Conservation (phyloP, 2,888 invertebrate species). For the Thyatira batis region DNA sequence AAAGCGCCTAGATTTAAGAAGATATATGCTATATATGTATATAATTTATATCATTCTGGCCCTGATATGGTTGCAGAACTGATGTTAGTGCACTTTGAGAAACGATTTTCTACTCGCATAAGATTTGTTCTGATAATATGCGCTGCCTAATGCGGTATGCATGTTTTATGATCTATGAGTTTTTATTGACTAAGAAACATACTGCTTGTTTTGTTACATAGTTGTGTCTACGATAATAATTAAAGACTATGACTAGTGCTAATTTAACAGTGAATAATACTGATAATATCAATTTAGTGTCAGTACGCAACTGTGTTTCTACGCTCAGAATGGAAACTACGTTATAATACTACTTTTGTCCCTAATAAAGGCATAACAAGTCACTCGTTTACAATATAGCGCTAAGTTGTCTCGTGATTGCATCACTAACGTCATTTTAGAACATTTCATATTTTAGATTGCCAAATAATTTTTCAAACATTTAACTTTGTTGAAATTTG, state of each 20-base stretch:
- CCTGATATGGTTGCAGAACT: no score
- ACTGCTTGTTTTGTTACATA: neutral
- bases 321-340: neutral
- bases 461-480: neutral
- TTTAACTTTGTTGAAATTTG: neutral
- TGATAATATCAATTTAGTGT: neutral
- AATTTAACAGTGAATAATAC: slow-evolving; percentile 1
- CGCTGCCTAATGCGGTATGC: no score
- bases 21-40: no score
- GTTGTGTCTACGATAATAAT: neutral
- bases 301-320: neutral
- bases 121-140: no score
- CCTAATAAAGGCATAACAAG: slow-evolving; percentile 41
- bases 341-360: neutral
- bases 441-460: neutral
- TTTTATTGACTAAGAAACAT: no score
- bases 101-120: no score
- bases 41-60: no score
- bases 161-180: no score
- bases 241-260: neutral
- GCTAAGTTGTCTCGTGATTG: neutral
- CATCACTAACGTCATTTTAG: neutral
- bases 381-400: slow-evolving; percentile 38
- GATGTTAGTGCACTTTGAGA: no score
- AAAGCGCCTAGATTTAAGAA: no score